Evolutionary conservation across 2,888 invertebrate species (phyloP).

Genomic region (Gerris lacustris): DNA sequence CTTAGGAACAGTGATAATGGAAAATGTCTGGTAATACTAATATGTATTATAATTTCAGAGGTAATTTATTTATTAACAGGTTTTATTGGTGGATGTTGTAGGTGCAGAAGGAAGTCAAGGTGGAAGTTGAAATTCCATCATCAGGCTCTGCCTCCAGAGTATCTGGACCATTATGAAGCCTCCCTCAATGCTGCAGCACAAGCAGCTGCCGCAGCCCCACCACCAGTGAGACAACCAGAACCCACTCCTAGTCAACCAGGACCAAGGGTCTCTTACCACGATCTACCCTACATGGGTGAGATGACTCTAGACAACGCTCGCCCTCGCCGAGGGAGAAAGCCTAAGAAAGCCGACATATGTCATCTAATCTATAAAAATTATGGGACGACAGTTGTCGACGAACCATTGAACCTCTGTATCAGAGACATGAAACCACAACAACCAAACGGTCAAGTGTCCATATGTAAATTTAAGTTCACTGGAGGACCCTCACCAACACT

Average conservation of each 20-base stretch:
- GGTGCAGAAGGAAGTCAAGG: conserved; percentile 49
- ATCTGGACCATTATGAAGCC: conserved; percentile 66
- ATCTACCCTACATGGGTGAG: conserved; percentile 84
- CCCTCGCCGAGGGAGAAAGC: conserved; percentile 73
- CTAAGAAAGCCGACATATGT: conserved; percentile 83
- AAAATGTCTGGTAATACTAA: too few relatives aligned
- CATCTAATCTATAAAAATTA: conserved; percentile 85
- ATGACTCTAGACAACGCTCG: conserved; percentile 80
- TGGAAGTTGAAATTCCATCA: conserved; percentile 70
- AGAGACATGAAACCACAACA: conserved; percentile 49
- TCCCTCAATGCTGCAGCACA: conserved; percentile 42
- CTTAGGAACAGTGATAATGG: too few relatives aligned
- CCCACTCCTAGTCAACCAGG: conserved; percentile 34
- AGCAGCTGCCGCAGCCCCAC: conserved; percentile 31
- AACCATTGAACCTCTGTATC: conserved; percentile 73
- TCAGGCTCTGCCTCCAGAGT: conserved; percentile 64
- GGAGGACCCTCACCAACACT: conserved; percentile 78
- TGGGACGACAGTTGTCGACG: conserved; percentile 63
- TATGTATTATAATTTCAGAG: too few relatives aligned
- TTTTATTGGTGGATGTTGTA: conserved; percentile 12
- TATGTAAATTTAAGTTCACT: conserved; percentile 87
- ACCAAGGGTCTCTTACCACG: conserved; percentile 46
- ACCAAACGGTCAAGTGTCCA: conserved; percentile 48
- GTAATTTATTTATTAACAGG: too few relatives aligned
- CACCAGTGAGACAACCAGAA: conserved; percentile 41